Percentiles rank a stretch among this genome's conserved stretches.
phyloP scores from a whole-genome alignment of 2,797 vertebrate species.

The Amblyraja radiata region DNA sequence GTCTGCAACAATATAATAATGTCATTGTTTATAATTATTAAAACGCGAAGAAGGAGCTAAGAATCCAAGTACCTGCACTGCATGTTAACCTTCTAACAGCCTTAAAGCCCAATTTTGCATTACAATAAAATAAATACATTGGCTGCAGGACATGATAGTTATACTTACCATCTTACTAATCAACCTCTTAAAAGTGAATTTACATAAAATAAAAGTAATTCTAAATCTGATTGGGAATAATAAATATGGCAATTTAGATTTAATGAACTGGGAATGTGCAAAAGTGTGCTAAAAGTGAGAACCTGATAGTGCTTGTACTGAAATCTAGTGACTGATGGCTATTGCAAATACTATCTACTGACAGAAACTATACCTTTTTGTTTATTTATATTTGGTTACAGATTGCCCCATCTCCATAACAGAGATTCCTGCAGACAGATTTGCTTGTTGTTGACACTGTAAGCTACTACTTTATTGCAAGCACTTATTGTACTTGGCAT shows the following conservation, averaged over 20 bases:
- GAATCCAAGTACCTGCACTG: background rate
- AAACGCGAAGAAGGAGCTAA: background rate
- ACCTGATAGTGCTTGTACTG: background rate
- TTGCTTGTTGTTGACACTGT: background rate
- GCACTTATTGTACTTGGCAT: too few relatives aligned
- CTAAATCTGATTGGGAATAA: background rate
- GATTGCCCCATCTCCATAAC: background rate
- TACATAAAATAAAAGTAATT: background rate
- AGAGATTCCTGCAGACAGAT: background rate
- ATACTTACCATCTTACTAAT: background rate
- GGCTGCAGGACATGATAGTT: background rate
- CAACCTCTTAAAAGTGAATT: background rate
- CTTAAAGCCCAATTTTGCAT: background rate
- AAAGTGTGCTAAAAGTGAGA: background rate
- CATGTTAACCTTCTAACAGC: background rate
- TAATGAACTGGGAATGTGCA: background rate
- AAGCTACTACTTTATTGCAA: background rate
- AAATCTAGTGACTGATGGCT: background rate
- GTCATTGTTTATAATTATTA: background rate
- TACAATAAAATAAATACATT: background rate
- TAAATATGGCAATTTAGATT: background rate
- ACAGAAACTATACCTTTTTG: background rate
- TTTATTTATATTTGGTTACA: background rate
- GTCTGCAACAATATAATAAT: background rate
- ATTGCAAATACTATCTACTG: background rate